Evolutionary conservation across 1,140 invertebrate genomes (phyloP), one percentile per base, ranked within the genome.

Genomic region (Hetaerina americana): DNA sequence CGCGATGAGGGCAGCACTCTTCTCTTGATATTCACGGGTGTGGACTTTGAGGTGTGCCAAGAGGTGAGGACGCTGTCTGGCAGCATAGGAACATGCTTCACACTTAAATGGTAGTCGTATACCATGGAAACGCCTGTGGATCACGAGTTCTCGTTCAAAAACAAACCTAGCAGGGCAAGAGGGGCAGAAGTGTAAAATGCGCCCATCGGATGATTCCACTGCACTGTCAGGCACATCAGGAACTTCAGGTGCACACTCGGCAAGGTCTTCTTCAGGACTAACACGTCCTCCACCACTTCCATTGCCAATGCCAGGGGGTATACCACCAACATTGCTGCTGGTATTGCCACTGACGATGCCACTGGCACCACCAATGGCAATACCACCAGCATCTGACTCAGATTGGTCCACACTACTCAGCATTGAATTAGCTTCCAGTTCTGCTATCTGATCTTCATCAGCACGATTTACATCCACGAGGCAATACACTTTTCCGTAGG

Each of bases 11-110:
- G 87, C 84, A 77, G 87, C 88, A 1, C 90, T 92, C 76, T 90
- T 87, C 66, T 91, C 87, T 80, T 93, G 88, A 79, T 95, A 95
- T 75, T 93, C 90, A 5, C 87, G 83, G 5, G 89, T 87, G 78
- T 96, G 94, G 0, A 94, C 91, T 75, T 87, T 87, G 2, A 85
- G 81, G 80, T 95, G 93, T 5, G 87, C 84, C n/a, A 85, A 77
- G 10, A 95, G 80, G 77, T 93, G 86, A 0, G 84, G 82, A 72
- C 87, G 85, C 75, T 92, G 88, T 0, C 87, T 80, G 0, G 90
- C 88, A 0, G 90, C 86, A 78, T 92, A 95, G n/a, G 89, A 88
- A 77, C 93, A 95, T 78, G 85, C 86, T 69, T 88, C 84, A 76
- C 93, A 95, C 71, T 88, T 85, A 75, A 87, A 87, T 6, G 85